Base-by-base conservation (phyloP, 1,140 invertebrate species). In the Drosophila nigromelanica region DNA sequence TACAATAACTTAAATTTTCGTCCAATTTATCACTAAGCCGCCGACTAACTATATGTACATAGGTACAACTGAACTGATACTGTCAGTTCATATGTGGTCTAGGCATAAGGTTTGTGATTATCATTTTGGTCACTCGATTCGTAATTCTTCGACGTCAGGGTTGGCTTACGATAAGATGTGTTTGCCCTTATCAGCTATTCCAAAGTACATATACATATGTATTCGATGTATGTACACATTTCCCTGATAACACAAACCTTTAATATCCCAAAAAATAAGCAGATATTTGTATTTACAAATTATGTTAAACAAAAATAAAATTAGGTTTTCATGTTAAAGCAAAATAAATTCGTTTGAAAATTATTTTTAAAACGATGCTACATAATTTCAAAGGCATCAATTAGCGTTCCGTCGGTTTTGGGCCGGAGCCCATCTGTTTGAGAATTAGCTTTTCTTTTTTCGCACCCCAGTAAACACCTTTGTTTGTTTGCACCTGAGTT, bases 401-500 rank as follows among this genome's bases (percentile, higher is more conserved):
- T 83, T 83, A 82, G 47, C 76, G 43, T 18, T 12, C 37, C 14
- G 58, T 61, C 39, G 75, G 12, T 70, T 70, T 64, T 75, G 37
- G n/a, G 24, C 24, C 68, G n/a, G 12, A 54, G 21, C 7, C 52
- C 52, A 66, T 56, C 52, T 58, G 15, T 50, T 54, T 50, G 48
- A 14, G 21, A 62, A 33, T 51, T 63, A 37, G 47, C 45, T 51
- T 45, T 24, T 8, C 51, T 40, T 37, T 43, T 54, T 62, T 55
- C 30, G 15, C 51, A 54, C 10, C 4, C 15, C 21, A 18, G 18
- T 55, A 45, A 60, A 80, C 56, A 62, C 15, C 45, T 72, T 67
- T 63, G 33, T 8, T 15, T 52, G 8, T 14, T 62, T 73, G 62
- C 61, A 82, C 54, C 68, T 71, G 33, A 33, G 50, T 58, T 76